Conservation (phyloP, 2,797 vertebrate species). For the Danio kyathit region DNA sequence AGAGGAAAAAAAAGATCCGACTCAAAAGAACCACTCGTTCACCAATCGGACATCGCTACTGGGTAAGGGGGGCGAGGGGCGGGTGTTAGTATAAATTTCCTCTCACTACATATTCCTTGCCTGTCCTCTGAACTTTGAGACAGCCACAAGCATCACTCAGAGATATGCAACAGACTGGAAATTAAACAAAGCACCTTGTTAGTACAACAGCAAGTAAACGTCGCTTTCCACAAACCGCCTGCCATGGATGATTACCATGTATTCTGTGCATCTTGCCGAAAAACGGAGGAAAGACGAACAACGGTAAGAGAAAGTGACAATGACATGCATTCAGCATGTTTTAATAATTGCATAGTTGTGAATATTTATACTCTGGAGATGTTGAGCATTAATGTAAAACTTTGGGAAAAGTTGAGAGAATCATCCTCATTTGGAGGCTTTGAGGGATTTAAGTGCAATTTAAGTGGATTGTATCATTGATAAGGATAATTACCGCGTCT, state of each 20-base stretch:
- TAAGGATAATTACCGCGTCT: constrained; percentile 9
- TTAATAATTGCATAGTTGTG: no score
- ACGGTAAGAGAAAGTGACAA: constrained; percentile 70
- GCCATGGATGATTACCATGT: constrained; percentile 49
- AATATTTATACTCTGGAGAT: not conserved
- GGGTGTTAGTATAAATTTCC: constrained; percentile 78
- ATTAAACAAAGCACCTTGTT: constrained; percentile 54
- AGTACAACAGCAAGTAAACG: constrained; percentile 6
- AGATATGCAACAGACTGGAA: constrained; percentile 64
- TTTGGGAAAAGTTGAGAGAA: not conserved
- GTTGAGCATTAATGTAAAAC: not conserved
- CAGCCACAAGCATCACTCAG: constrained; percentile 72
- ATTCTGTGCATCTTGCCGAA: constrained; percentile 64
- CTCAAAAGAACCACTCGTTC: constrained; percentile 19
- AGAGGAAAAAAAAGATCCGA: not conserved
- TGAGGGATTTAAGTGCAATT: not conserved
- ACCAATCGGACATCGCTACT: constrained; percentile 12
- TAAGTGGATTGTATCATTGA: constrained; percentile 36
- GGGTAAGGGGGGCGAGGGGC: constrained; percentile 63
- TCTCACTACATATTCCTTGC: constrained; percentile 71
- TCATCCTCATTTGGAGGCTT: not conserved
- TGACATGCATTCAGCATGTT: not conserved
- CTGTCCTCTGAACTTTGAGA: constrained; percentile 81
- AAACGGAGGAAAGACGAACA: constrained; percentile 70
- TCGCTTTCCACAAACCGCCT: constrained; percentile 25